Evolutionary conservation across 2,888 invertebrate species (phyloP), one percentile per base, ranked within the genome.

Genomic region (Lycocerus yunnanus): DNA sequence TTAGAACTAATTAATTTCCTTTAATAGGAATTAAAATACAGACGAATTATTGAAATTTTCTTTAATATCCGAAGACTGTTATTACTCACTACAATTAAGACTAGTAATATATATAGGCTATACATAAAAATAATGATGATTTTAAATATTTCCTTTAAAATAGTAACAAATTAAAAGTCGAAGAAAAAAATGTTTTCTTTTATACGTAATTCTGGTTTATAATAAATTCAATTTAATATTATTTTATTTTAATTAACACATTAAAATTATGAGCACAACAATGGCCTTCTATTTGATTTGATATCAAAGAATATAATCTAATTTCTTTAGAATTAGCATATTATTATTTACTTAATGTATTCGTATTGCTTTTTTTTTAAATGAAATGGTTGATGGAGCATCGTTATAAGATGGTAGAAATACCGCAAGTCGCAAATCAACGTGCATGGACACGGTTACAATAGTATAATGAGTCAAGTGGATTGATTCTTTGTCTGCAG

Each of bases 401-500:
- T 75, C 72, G 67, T 75, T 75, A 75, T 75, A 74, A 74, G 71
- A 77, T 82, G 82, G 81, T 83, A 82, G 81, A 81, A 81, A 83
- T 84, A 84, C 84, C 82, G 80, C 82, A 80, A 81, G 83, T 81
- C 83, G 82, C 83, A 83, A 84, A 84, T 84, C 84, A 84, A 83
- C 83, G 82, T 84, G 81, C 82, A 83, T 80, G 83, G 84, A 83
- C 84, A 83, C 82, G 83, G 84, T 84, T 83, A 84, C 84, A 84
- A 84, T 84, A 81, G 84, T 83, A 84, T 84, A 84, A 84, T 84
- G 84, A 84, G 83, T 84, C 84, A 84, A 84, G 81, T 82, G 83
- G 84, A 84, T 84, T 84, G 84, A 84, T 84, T 84, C 84, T 84
- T 84, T 84, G 84, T 84, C 82, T 81, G 82, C 81, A 82, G 83